These are phyloP conservation scores for Drosophila bocqueti DNA, from an alignment of 1,140 invertebrate species.

Conservation along the genomic window DNA sequence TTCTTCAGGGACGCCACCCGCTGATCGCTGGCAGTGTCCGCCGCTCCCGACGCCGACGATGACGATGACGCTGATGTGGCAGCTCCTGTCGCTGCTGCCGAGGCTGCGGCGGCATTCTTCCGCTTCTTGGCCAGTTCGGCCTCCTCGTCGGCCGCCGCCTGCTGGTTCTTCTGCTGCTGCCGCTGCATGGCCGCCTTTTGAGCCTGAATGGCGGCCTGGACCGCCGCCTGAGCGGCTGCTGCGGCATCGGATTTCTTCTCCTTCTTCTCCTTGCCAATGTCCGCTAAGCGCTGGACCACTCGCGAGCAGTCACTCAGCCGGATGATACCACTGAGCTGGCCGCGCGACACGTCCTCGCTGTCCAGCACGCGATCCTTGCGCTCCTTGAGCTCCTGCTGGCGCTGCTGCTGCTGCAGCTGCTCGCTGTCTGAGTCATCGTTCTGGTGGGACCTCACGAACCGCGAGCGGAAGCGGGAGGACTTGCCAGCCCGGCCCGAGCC, in stretches of 20 bases:
- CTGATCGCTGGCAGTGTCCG: conserved; percentile 57
- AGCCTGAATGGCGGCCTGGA: conserved; percentile 86
- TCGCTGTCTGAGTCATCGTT: conserved; percentile 90
- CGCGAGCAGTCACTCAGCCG: conserved; percentile 94
- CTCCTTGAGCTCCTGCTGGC: conserved; percentile 88
- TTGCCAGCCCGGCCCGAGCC: conserved; percentile 80
- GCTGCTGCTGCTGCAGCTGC: conserved; percentile 85
- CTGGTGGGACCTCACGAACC: conserved; percentile 89
- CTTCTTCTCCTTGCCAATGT: conserved; percentile 91
- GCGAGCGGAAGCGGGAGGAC: conserved; percentile 89
- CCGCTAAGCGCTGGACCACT: conserved; percentile 94
- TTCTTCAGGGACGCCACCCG: conserved; percentile 85
- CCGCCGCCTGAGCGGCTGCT: conserved; percentile 85
- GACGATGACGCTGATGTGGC: conserved; percentile 28
- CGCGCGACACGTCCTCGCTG: conserved; percentile 94
- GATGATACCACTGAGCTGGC: conserved; percentile 95
- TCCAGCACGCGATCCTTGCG: conserved; percentile 93
- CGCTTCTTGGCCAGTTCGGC: conserved; percentile 94
- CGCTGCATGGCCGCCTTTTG: conserved; percentile 85
- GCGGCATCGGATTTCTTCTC: conserved; percentile 88
- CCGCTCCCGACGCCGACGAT: conserved; percentile 28
- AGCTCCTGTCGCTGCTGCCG: conserved; percentile 46
- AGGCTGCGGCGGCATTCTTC: conserved; percentile 89
- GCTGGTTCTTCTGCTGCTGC: conserved; percentile 72
- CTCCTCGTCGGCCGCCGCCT: conserved; percentile 93